phyloP scores from a whole-genome alignment of 2,113 vertebrate species.

The Phaethornis superciliosus region DNA sequence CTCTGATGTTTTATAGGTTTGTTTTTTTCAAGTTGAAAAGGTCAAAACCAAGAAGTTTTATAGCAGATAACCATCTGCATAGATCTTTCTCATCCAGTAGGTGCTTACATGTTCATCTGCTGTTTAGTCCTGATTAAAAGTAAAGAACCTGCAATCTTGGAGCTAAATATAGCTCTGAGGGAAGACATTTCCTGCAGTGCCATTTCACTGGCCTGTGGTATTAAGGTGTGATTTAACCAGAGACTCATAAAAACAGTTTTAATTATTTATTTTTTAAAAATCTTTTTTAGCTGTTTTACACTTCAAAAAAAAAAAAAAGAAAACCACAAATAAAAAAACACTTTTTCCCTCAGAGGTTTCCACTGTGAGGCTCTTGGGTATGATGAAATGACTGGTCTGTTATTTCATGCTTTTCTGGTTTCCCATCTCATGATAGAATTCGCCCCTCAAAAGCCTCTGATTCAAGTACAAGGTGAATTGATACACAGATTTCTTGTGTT shows the following conservation, averaged over 20 bases:
- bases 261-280: background rate
- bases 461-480: background rate
- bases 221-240: background rate
- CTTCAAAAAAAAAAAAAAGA: background rate
- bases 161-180: background rate
- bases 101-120: background rate
- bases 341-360: accelerated
- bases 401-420: background rate
- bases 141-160: background rate
- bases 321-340: too few relatives aligned
- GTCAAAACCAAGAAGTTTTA: background rate
- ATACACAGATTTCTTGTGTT: background rate
- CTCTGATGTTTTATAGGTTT: background rate
- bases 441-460: background rate
- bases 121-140: background rate
- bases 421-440: background rate
- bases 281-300: background rate
- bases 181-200: background rate
- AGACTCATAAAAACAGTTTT: background rate
- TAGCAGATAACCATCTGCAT: background rate
- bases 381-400: background rate
- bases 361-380: background rate
- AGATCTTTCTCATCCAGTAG: background rate
- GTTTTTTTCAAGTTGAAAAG: background rate
- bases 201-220: background rate